Evolutionary conservation across 2,113 vertebrate genomes (phyloP).

Genomic region (Pituophis catenifer): DNA sequence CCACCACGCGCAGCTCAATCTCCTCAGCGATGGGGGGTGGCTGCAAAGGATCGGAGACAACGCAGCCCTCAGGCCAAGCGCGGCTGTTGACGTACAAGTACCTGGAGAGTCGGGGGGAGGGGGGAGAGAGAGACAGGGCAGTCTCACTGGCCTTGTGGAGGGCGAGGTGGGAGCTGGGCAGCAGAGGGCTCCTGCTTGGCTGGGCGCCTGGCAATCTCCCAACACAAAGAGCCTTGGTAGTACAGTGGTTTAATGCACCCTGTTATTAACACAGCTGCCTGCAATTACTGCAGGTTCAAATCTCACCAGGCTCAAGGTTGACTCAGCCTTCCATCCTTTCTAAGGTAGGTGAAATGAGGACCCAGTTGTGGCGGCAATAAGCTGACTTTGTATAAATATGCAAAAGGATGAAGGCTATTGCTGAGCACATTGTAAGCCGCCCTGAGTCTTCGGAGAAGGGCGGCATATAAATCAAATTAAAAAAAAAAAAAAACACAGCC

Average conservation of each 20-base stretch:
- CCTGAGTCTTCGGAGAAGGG: too few relatives aligned
- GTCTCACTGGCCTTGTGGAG: not conserved
- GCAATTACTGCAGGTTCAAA: too few relatives aligned
- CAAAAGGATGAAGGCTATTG: too few relatives aligned
- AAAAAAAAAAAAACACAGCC: not conserved
- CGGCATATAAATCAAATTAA: too few relatives aligned
- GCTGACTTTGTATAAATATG: too few relatives aligned
- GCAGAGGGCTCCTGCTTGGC: not conserved
- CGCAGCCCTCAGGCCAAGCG: slow-evolving; percentile 86
- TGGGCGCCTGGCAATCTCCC: not conserved
- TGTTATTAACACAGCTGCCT: too few relatives aligned
- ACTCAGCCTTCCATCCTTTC: too few relatives aligned
- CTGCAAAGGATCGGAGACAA: slow-evolving; percentile 92
- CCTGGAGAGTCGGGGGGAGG: slow-evolving; percentile 62
- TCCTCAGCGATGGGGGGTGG: slow-evolving; percentile 94
- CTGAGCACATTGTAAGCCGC: too few relatives aligned
- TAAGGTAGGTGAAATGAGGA: too few relatives aligned
- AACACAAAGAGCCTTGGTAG: not conserved
- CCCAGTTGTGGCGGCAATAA: too few relatives aligned
- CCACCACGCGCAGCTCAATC: slow-evolving; percentile 92
- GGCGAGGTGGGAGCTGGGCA: not conserved
- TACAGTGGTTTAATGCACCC: too few relatives aligned
- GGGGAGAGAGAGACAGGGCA: not conserved
- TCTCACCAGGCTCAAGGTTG: too few relatives aligned
- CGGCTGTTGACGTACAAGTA: slow-evolving; percentile 96